Conservation (phyloP, 92 coral and sea anemone genomes). For the Pocillopora grandis region DNA sequence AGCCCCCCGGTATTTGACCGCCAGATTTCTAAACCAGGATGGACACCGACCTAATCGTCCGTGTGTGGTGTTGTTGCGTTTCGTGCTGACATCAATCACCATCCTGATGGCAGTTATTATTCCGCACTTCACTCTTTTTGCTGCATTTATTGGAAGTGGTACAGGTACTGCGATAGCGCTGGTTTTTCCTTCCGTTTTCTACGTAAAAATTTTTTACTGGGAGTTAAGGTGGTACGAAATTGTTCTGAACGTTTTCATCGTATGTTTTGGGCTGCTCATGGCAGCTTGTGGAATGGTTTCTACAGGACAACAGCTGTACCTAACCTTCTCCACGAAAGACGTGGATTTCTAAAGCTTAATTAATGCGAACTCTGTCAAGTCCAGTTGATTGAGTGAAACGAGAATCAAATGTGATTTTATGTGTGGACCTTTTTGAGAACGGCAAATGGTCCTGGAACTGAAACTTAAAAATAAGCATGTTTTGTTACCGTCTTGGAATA, state of each 20-base stretch:
- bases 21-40: constrained; percentile 55
- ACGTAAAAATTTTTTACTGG: constrained; percentile 63
- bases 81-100: constrained; percentile 52
- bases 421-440: background rate
- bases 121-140: constrained; percentile 75
- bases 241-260: constrained; percentile 59
- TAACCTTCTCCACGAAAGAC: constrained; percentile 24
- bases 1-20: constrained; percentile 40
- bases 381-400: background rate
- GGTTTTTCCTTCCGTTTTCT: constrained; percentile 77
- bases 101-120: constrained; percentile 67
- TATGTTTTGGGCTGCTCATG: constrained; percentile 67
- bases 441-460: too few relatives aligned
- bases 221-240: constrained; percentile 64
- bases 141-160: constrained; percentile 78
- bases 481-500: too few relatives aligned
- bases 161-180: constrained; percentile 72
- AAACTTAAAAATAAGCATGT: too few relatives aligned
- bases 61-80: constrained; percentile 63
- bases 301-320: constrained; percentile 47
- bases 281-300: constrained; percentile 63
- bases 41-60: constrained; percentile 46
- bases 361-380: background rate
- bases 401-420: too few relatives aligned
- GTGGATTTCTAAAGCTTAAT: constrained; percentile 13